These are phyloP conservation scores for Ectemnius cavifrons DNA, from an alignment of 2,888 invertebrate species.

Conservation along the genomic window DNA sequence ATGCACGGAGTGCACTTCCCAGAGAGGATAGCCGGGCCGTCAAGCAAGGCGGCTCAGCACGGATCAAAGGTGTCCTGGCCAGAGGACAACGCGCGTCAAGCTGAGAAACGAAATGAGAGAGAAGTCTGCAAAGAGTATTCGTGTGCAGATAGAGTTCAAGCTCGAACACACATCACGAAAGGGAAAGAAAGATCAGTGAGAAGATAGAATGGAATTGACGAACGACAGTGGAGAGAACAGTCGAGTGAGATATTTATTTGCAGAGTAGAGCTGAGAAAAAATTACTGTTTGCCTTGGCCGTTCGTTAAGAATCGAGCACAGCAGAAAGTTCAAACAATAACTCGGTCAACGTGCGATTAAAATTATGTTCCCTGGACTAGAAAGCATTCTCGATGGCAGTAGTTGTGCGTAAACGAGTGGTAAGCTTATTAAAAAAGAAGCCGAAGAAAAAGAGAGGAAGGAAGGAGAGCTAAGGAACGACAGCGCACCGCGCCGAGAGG, in stretches of 20 bases:
- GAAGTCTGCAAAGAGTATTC: slow-evolving; percentile 30
- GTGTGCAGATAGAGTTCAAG: slow-evolving; percentile 23
- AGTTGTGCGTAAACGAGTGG: background rate
- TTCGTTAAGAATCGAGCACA: too few relatives aligned
- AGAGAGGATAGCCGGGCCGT: background rate
- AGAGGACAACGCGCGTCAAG: background rate
- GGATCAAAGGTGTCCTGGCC: slow-evolving; percentile 42
- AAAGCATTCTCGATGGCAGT: too few relatives aligned
- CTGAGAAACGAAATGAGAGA: slow-evolving; percentile 29
- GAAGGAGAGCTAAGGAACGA: too few relatives aligned
- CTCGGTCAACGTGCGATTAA: too few relatives aligned
- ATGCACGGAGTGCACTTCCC: slow-evolving; percentile 28
- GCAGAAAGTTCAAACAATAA: too few relatives aligned
- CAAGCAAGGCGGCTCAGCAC: slow-evolving; percentile 23
- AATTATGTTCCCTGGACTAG: too few relatives aligned
- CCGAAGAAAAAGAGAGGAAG: background rate
- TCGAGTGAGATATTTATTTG: too few relatives aligned
- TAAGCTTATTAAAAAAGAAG: slow-evolving; percentile 23
- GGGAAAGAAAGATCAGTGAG: slow-evolving; percentile 1
- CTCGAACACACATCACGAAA: background rate
- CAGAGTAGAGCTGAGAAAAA: too few relatives aligned
- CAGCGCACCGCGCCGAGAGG: background rate
- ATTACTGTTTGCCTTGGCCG: too few relatives aligned
- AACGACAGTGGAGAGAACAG: too few relatives aligned
- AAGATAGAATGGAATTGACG: background rate